phyloP scores from a whole-genome alignment of 1,140 invertebrate species.

The Leptonema lineaticorne region DNA sequence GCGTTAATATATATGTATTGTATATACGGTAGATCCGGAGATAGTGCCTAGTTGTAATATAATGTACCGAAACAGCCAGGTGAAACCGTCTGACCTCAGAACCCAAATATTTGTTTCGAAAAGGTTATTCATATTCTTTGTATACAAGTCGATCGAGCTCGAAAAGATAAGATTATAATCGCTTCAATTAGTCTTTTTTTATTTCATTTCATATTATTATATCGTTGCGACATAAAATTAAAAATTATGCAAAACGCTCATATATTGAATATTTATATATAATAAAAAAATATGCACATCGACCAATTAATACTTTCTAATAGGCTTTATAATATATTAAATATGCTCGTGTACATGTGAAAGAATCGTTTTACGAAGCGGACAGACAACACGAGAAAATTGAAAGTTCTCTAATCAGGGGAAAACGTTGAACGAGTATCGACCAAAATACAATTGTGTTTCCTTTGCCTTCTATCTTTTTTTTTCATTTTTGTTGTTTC shows the following conservation, averaged over 20 bases:
- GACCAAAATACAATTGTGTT: neutral
- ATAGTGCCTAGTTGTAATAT: neutral
- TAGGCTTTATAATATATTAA: too few species aligned
- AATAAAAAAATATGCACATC: neutral
- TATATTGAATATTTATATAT: neutral
- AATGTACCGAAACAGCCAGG: neutral
- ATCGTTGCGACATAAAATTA: neutral
- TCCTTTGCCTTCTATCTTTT: too few species aligned
- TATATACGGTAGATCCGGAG: neutral
- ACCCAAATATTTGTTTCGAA: conserved; percentile 19
- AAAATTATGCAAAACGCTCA: neutral
- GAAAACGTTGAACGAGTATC: neutral
- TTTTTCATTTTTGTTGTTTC: too few species aligned
- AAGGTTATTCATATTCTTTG: conserved; percentile 2
- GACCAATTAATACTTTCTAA: too few species aligned
- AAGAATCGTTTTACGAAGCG: too few species aligned
- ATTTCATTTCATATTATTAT: neutral
- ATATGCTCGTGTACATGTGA: too few species aligned
- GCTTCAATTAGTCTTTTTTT: neutral
- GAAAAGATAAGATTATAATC: too few species aligned
- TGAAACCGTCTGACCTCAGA: conserved; percentile 13
- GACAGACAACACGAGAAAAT: neutral
- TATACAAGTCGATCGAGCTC: neutral
- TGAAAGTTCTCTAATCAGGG: neutral
- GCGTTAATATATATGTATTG: neutral